Conservation (phyloP, 2,888 invertebrate species). For the Mythimna pallens region DNA sequence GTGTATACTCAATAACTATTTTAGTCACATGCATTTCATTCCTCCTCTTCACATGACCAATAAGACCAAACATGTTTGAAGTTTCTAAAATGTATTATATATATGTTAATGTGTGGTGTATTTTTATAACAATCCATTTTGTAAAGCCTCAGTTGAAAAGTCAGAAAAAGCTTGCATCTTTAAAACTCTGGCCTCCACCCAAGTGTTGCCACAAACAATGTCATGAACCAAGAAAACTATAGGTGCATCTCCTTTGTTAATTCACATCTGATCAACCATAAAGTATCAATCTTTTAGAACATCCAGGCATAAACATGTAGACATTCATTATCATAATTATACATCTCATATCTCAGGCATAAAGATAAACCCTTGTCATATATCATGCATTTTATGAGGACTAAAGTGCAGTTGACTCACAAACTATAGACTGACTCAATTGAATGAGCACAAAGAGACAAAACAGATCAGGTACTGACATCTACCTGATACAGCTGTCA, state of each 20-base stretch:
- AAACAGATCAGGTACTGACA: conserved; percentile 32
- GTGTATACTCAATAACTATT: no score
- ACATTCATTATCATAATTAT: conserved; percentile 50
- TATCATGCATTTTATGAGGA: conserved; percentile 61
- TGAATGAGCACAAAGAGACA: conserved; percentile 44
- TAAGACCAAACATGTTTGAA: no score
- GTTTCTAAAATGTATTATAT: no score
- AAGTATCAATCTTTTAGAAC: conserved; percentile 22
- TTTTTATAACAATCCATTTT: no score
- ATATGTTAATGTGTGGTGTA: no score
- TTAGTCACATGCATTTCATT: no score
- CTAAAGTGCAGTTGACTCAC: conserved; percentile 59
- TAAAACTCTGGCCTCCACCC: no score
- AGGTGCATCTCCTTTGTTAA: conserved; percentile 10
- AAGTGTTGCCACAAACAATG: neutral
- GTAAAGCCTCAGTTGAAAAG: neutral
- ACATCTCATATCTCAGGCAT: conserved; percentile 47
- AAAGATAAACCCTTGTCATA: conserved; percentile 55
- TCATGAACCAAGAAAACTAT: neutral
- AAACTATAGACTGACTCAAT: conserved; percentile 26
- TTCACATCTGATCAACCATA: conserved; percentile 7
- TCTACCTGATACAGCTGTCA: conserved; percentile 35
- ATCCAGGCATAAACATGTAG: conserved; percentile 28
- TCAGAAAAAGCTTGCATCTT: neutral
- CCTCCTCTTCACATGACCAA: no score